Percentiles rank a stretch among this genome's conserved stretches.
phyloP scores from a whole-genome alignment of 2,888 invertebrate genomes.

The Dolichopus griseipennis region DNA sequence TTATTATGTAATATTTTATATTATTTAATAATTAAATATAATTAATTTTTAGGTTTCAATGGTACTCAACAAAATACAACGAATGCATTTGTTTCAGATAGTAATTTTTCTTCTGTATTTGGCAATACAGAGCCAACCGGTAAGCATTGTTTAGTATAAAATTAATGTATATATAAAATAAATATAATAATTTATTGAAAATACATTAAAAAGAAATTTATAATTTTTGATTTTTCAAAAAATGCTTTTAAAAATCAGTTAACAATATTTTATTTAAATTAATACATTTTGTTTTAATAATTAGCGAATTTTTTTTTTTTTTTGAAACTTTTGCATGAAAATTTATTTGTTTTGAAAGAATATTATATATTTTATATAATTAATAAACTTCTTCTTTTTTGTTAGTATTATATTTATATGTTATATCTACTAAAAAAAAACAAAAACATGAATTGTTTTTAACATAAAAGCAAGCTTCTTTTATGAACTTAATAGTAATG shows the following conservation, averaged over 20 bases:
- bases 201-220: neutral
- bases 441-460: no score
- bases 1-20: neutral
- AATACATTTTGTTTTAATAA: no score
- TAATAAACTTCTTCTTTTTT: no score
- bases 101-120: slow-evolving; percentile 81
- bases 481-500: no score
- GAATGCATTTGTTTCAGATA: slow-evolving; percentile 72
- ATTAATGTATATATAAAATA: neutral
- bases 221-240: neutral
- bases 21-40: neutral
- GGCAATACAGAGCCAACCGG: slow-evolving; percentile 63
- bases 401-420: no score
- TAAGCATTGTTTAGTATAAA: slow-evolving; percentile 47
- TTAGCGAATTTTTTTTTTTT: no score
- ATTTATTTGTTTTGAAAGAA: no score
- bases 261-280: neutral
- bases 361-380: no score
- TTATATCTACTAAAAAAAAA: no score
- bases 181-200: neutral
- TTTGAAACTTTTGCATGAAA: no score
- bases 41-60: slow-evolving; percentile 42
- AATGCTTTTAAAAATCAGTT: neutral
- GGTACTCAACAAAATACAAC: slow-evolving; percentile 40
- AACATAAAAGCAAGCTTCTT: no score